A percentile compares a stretch with the other conserved stretches of the same genome.
Conservation (phyloP, 2,113 vertebrate genomes). For the Petaurus breviceps region DNA sequence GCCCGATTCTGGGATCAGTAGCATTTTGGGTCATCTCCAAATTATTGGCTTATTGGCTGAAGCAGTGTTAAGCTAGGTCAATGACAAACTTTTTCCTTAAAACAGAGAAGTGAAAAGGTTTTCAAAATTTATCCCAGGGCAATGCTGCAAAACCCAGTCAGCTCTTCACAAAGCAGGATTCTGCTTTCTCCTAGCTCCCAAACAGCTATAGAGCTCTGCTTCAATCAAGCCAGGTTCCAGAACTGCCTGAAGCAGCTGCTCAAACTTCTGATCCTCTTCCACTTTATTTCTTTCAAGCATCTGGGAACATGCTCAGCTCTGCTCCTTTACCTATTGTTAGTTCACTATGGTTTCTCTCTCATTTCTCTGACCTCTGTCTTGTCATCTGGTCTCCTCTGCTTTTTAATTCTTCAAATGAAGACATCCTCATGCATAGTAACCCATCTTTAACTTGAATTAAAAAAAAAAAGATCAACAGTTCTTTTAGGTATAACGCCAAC, state of each 20-base stretch:
- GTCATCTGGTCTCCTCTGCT: neutral
- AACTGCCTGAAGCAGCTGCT: neutral
- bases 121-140: neutral
- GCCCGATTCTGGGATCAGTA: neutral
- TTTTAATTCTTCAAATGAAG: neutral
- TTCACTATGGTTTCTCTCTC: neutral
- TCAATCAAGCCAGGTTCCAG: neutral
- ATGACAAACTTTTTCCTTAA: neutral
- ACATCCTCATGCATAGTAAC: neutral
- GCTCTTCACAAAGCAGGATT: neutral
- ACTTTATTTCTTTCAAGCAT: neutral
- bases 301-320: too few species aligned
- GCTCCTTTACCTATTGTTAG: neutral
- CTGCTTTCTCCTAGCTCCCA: neutral
- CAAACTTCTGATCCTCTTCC: neutral
- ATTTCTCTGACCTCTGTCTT: neutral
- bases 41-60: neutral
- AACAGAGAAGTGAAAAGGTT: neutral
- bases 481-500: neutral
- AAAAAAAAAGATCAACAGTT: neutral
- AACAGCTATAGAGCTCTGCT: neutral
- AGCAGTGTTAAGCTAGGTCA: neutral
- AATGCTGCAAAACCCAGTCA: neutral
- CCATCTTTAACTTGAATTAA: neutral
- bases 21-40: neutral